These are phyloP conservation scores for Eupithecia insigniata DNA, from an alignment of 2,888 invertebrate genomes.

Conservation along the genomic window DNA sequence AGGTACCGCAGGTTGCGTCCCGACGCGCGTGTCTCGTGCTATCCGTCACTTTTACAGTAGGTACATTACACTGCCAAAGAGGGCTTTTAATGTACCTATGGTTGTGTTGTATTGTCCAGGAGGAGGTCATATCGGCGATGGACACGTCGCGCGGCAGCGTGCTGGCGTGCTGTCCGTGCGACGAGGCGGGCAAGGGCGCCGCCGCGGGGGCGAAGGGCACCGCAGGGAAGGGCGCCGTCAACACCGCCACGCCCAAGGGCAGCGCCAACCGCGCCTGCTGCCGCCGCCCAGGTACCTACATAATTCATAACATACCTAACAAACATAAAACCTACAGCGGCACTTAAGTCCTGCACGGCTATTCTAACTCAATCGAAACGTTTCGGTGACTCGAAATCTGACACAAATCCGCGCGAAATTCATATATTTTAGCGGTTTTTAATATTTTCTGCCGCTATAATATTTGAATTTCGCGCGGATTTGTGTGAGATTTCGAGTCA, in stretches of 20 bases:
- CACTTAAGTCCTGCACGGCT: no score
- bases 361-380: no score
- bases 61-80: not conserved
- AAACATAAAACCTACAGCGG: no score
- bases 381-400: no score
- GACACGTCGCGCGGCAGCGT: conserved; percentile 76
- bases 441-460: no score
- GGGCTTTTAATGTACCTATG: not conserved
- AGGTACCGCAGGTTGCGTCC: no score
- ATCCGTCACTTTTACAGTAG: no score
- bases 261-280: not conserved
- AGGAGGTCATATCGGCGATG: conserved; percentile 77
- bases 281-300: conserved; percentile 2
- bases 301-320: not conserved
- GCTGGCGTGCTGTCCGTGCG: conserved; percentile 75
- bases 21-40: no score
- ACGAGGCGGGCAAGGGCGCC: conserved; percentile 36
- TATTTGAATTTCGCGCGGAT: no score
- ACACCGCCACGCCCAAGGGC: not conserved
- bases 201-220: not conserved
- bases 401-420: no score
- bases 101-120: conserved; percentile 46
- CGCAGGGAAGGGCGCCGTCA: not conserved
- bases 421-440: no score
- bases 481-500: no score